Conservation (phyloP, 2,888 invertebrate species). For the Microdon myrmicae region DNA sequence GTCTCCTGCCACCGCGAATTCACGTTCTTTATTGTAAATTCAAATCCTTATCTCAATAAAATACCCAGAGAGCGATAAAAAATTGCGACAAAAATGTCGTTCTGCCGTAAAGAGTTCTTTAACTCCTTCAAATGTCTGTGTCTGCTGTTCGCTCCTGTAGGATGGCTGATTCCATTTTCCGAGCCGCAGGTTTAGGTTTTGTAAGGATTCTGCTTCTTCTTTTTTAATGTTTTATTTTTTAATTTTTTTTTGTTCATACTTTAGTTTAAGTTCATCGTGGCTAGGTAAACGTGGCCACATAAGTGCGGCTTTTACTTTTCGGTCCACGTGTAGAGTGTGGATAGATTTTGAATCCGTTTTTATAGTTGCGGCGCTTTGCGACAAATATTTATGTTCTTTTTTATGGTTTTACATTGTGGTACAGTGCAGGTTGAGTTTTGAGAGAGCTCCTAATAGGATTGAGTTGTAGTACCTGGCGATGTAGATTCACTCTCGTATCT, state of each 20-base stretch:
- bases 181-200: slow-evolving; percentile 10
- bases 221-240: slow-evolving; percentile 6
- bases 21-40: slow-evolving; percentile 40
- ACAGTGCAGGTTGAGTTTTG: slow-evolving; percentile 43
- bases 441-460: too few species aligned
- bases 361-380: slow-evolving; percentile 34
- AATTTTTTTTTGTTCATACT: slow-evolving; percentile 12
- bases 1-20: slow-evolving; percentile 9
- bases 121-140: slow-evolving; percentile 11
- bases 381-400: slow-evolving; percentile 48
- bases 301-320: slow-evolving; percentile 11
- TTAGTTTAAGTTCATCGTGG: slow-evolving; percentile 15
- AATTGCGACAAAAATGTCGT: slow-evolving; percentile 47
- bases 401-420: slow-evolving; percentile 40
- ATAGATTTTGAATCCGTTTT: slow-evolving; percentile 31
- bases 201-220: slow-evolving; percentile 1
- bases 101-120: slow-evolving; percentile 32
- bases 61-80: slow-evolving; percentile 43
- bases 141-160: too few species aligned
- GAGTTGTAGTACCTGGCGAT: too few species aligned
- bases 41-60: slow-evolving; percentile 45
- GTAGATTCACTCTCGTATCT: too few species aligned
- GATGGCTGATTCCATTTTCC: too few species aligned
- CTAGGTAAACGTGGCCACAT: slow-evolving; percentile 24
- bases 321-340: slow-evolving; percentile 29